Percentiles rank a stretch among this genome's conserved stretches.
These are phyloP conservation scores for Acrocera orbiculus DNA, from an alignment of 2,888 invertebrate species.

Conservation along the genomic window DNA sequence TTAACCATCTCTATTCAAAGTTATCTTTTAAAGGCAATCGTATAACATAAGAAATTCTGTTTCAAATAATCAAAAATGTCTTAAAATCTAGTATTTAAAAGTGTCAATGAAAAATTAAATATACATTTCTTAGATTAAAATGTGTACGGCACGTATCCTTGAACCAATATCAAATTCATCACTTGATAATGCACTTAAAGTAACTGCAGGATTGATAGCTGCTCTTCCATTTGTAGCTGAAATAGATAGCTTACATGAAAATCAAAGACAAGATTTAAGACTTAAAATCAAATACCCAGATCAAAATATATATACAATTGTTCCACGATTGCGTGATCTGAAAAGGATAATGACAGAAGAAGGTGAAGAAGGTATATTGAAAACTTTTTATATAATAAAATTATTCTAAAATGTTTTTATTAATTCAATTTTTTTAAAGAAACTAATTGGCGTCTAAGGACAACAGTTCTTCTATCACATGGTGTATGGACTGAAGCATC, in stretches of 20 bases:
- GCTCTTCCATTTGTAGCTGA: conserved; percentile 78
- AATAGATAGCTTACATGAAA: conserved; percentile 57
- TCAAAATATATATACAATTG: conserved; percentile 66
- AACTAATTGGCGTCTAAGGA: conserved; percentile 45
- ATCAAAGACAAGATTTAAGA: conserved; percentile 50
- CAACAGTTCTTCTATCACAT: conserved; percentile 67
- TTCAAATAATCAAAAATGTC: too few relatives aligned
- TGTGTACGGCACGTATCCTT: conserved; percentile 63
- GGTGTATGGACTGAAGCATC: conserved; percentile 87
- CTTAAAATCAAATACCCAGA: conserved; percentile 85
- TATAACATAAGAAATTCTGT: too few relatives aligned
- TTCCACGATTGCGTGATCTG: conserved; percentile 62
- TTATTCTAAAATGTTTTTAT: background rate
- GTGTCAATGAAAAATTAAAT: background rate
- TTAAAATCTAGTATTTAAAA: background rate
- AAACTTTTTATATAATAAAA: background rate
- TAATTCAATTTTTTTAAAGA: conserved; percentile 11
- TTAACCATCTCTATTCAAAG: too few relatives aligned
- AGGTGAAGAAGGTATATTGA: conserved; percentile 31
- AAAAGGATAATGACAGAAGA: conserved; percentile 43
- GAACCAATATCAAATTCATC: conserved; percentile 66
- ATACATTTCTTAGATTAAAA: conserved; percentile 40
- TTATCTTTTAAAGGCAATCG: too few relatives aligned
- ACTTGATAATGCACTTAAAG: conserved; percentile 66
- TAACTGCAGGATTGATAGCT: conserved; percentile 81